Conservation (phyloP, 2,113 vertebrate species). For the Perccottus glenii region DNA sequence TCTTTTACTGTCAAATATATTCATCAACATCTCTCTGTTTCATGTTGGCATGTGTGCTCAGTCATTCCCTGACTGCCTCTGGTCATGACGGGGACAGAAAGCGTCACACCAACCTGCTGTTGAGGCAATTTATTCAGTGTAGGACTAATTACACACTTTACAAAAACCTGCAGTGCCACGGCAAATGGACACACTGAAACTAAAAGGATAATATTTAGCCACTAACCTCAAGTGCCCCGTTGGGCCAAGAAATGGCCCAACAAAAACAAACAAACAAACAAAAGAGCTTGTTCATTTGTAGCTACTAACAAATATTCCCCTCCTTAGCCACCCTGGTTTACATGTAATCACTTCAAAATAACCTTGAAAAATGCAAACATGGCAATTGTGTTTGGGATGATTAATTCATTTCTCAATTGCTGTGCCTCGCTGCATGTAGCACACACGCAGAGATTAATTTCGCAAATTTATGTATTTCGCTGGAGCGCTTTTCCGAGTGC, state of each 20-base stretch:
- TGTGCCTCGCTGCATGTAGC: constrained; percentile 45
- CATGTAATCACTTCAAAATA: constrained; percentile 48
- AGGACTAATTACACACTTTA: too few species aligned
- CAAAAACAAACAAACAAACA: constrained; percentile 28
- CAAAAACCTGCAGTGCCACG: not conserved
- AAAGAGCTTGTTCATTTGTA: constrained; percentile 34
- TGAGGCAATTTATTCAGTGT: too few species aligned
- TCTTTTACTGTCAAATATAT: too few species aligned
- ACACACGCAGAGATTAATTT: constrained; percentile 59
- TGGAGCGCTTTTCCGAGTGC: constrained; percentile 25
- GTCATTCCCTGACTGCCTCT: too few species aligned
- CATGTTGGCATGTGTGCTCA: too few species aligned
- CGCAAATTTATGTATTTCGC: constrained; percentile 48
- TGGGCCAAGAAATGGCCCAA: constrained; percentile 19
- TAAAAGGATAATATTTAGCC: constrained; percentile 17
- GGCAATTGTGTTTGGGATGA: constrained; percentile 43
- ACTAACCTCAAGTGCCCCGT: constrained; percentile 19
- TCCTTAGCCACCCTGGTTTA: constrained; percentile 41
- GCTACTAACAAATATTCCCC: constrained; percentile 21
- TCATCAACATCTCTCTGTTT: too few species aligned
- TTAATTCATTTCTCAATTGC: constrained; percentile 65
- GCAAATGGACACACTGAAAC: constrained; percentile 37
- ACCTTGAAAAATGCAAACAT: constrained; percentile 62
- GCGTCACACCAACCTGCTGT: too few species aligned
- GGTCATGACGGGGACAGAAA: too few species aligned